phyloP scores from a whole-genome alignment of 1,140 invertebrate genomes.

The Ctenoplectra terminalis region DNA sequence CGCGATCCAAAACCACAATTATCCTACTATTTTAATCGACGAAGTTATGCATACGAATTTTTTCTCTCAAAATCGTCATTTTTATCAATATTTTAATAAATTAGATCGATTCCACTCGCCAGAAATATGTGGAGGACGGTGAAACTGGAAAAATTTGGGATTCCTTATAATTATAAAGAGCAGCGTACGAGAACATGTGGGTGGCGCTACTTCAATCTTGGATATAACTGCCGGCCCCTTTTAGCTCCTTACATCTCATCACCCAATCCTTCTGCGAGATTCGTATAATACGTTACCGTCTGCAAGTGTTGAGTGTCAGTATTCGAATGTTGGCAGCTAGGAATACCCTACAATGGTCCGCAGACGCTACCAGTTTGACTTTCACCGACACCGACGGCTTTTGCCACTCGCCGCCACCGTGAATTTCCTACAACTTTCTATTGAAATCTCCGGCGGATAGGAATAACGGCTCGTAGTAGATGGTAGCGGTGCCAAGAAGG shows the following conservation, averaged over 20 bases:
- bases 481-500: slow-evolving; percentile 15
- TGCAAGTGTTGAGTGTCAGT: slow-evolving; percentile 55
- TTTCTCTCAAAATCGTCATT: no score
- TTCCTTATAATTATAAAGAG: no score
- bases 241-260: slow-evolving; percentile 34
- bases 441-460: slow-evolving; percentile 73
- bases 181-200: slow-evolving; percentile 28
- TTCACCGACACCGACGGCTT: slow-evolving; percentile 65
- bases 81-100: no score
- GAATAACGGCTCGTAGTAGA: slow-evolving; percentile 62
- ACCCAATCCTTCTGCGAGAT: slow-evolving; percentile 31
- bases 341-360: slow-evolving; percentile 63
- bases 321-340: slow-evolving; percentile 62
- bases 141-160: no score
- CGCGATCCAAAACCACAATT: no score
- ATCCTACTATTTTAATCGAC: no score
- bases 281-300: slow-evolving; percentile 57
- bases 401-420: slow-evolving; percentile 65
- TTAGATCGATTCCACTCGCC: no score
- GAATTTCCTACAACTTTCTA: slow-evolving; percentile 77
- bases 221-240: slow-evolving; percentile 49
- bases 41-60: no score
- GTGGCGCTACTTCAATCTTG: slow-evolving; percentile 56
- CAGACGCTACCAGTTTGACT: slow-evolving; percentile 71
- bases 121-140: no score